These are phyloP conservation scores for Zaprionus nigranus DNA, from an alignment of 1,140 invertebrate species.

Conservation along the genomic window DNA sequence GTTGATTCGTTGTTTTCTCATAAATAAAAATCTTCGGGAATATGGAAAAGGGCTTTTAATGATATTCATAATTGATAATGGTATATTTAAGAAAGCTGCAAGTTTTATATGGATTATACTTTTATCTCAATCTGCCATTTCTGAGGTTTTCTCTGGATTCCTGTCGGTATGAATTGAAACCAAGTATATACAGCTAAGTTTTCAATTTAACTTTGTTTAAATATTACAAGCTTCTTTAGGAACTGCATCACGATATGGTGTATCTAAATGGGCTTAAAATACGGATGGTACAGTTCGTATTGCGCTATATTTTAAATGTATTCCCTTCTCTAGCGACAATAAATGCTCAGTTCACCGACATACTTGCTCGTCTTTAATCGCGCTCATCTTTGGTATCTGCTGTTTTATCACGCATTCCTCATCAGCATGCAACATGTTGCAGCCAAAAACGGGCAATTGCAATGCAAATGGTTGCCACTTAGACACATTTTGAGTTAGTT, in stretches of 20 bases:
- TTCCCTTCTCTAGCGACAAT: background rate
- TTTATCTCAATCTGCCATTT: background rate
- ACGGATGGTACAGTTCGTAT: too few relatives aligned
- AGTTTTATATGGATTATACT: background rate
- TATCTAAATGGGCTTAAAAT: too few relatives aligned
- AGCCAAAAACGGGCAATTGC: constrained; percentile 52
- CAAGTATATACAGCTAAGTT: background rate
- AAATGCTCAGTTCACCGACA: background rate
- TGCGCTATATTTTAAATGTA: too few relatives aligned
- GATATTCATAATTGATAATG: background rate
- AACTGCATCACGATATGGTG: too few relatives aligned
- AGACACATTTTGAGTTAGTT: constrained; percentile 77
- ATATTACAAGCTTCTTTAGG: background rate
- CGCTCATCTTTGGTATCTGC: constrained; percentile 26
- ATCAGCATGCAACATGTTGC: constrained; percentile 57
- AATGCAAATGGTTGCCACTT: constrained; percentile 66
- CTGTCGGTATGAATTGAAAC: background rate
- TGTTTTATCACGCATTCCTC: constrained; percentile 61
- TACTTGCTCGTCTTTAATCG: constrained; percentile 6
- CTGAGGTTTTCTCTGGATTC: background rate
- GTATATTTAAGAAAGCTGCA: background rate
- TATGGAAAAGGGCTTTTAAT: background rate
- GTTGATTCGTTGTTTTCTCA: background rate
- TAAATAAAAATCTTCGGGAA: background rate
- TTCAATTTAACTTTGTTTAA: background rate